Evolutionary conservation across 2,888 invertebrate species (phyloP).

Genomic region (Scaptodrosophila latifasciaeformis): DNA sequence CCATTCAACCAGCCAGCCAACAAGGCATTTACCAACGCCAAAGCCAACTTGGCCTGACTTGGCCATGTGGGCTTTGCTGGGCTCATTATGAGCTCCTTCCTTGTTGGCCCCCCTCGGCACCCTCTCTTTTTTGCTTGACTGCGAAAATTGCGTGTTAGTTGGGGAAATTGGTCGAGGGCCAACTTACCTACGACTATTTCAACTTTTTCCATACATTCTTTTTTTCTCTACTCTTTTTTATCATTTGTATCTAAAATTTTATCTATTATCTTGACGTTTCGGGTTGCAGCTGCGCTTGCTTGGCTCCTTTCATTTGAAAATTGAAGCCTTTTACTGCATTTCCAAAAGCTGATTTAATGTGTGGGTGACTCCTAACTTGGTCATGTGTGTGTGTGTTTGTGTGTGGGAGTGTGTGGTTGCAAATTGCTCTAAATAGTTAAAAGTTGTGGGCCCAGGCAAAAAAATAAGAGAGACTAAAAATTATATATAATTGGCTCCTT

Average conservation of each 20-base stretch:
- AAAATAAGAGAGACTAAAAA: conserved; percentile 48
- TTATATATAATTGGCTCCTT: no score
- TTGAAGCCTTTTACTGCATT: no score
- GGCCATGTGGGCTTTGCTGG: background rate
- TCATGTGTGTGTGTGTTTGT: conserved; percentile 28
- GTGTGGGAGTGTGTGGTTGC: conserved; percentile 25
- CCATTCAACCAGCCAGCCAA: no score
- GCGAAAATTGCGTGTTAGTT: conserved; percentile 54
- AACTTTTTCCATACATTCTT: background rate
- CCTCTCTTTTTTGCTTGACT: conserved; percentile 1
- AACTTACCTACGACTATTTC: conserved; percentile 19
- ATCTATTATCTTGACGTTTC: conserved; percentile 3
- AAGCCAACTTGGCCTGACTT: no score
- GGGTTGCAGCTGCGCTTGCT: no score
- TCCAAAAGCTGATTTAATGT: conserved; percentile 51
- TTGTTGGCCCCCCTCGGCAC: background rate
- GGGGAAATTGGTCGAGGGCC: conserved; percentile 15
- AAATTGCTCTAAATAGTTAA: conserved; percentile 31
- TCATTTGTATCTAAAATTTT: conserved; percentile 39
- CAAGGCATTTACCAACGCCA: no score
- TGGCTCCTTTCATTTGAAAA: no score
- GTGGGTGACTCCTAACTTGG: no score
- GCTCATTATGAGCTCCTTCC: conserved; percentile 8
- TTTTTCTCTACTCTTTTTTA: conserved; percentile 19
- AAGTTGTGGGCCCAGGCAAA: conserved; percentile 43